Percentiles rank a stretch among this genome's conserved stretches.
phyloP scores from a whole-genome alignment of 2,797 vertebrate genomes.

The Propithecus deckenii region DNA sequence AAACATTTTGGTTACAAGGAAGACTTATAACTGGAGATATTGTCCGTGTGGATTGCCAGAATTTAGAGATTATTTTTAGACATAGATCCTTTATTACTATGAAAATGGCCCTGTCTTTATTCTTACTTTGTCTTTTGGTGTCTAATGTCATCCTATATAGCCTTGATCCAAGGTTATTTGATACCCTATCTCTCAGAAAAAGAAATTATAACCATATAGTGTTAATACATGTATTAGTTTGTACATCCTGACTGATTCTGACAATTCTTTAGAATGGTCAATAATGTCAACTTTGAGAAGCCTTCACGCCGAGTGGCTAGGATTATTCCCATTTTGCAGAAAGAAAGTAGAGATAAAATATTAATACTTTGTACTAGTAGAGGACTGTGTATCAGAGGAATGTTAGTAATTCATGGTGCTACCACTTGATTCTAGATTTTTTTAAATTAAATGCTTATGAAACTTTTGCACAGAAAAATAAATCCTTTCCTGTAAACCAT shows the following conservation, averaged over 20 bases:
- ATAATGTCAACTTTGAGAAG: not conserved
- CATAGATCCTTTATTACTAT: not conserved
- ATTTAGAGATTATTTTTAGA: not conserved
- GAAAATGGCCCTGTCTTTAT: not conserved
- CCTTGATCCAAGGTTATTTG: not conserved
- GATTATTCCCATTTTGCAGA: not conserved
- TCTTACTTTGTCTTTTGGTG: not conserved
- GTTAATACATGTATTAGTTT: not conserved
- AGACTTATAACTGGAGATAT: not conserved
- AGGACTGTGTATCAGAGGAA: not conserved
- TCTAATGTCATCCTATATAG: not conserved
- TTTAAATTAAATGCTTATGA: not conserved
- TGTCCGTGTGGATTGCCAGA: not conserved
- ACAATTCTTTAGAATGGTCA: not conserved
- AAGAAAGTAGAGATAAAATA: not conserved
- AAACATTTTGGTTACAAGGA: too few relatives aligned
- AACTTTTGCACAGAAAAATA: conserved; percentile 38
- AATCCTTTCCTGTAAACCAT: not conserved
- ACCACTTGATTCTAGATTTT: conserved; percentile 27
- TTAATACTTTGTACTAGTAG: not conserved
- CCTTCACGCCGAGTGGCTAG: not conserved
- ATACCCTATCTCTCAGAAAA: not conserved
- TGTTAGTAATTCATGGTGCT: not conserved
- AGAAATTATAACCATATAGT: not conserved
- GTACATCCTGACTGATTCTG: not conserved